Evolutionary conservation across 2,888 invertebrate genomes (phyloP).

Genomic region (Eugnorisma glareosa): DNA sequence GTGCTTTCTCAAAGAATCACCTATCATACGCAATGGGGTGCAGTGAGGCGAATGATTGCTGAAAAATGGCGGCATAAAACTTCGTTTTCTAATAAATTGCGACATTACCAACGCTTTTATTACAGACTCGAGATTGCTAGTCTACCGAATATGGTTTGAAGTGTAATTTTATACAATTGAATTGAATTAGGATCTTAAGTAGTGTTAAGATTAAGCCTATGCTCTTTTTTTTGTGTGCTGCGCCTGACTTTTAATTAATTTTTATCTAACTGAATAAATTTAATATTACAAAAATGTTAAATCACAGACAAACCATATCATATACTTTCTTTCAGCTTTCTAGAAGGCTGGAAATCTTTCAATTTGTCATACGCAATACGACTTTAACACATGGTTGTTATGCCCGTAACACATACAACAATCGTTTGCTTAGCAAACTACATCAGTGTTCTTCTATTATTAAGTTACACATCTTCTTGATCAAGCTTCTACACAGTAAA

Average conservation of each 20-base stretch:
- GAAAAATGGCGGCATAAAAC: constrained; percentile 80
- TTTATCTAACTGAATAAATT: background rate
- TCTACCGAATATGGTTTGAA: constrained; percentile 50
- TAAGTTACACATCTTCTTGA: constrained; percentile 4
- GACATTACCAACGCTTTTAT: constrained; percentile 70
- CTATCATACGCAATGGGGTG: constrained; percentile 79
- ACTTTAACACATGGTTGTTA: background rate
- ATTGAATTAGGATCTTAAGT: constrained; percentile 52
- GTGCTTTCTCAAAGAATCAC: constrained; percentile 60
- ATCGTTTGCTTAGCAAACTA: background rate
- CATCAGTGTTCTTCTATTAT: no score
- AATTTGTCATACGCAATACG: background rate
- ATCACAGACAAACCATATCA: background rate
- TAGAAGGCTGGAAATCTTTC: background rate
- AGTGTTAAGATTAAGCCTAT: constrained; percentile 41
- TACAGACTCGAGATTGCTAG: constrained; percentile 51
- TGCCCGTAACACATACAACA: background rate
- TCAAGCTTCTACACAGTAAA: background rate
- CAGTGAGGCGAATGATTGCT: constrained; percentile 81
- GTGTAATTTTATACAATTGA: constrained; percentile 60
- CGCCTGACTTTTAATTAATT: constrained; percentile 12
- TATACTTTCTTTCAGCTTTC: background rate
- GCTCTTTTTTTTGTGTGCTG: constrained; percentile 6
- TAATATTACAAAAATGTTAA: background rate
- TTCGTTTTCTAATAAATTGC: constrained; percentile 76